Conservation (phyloP, 2,113 vertebrate genomes). For the Sardina pilchardus region DNA sequence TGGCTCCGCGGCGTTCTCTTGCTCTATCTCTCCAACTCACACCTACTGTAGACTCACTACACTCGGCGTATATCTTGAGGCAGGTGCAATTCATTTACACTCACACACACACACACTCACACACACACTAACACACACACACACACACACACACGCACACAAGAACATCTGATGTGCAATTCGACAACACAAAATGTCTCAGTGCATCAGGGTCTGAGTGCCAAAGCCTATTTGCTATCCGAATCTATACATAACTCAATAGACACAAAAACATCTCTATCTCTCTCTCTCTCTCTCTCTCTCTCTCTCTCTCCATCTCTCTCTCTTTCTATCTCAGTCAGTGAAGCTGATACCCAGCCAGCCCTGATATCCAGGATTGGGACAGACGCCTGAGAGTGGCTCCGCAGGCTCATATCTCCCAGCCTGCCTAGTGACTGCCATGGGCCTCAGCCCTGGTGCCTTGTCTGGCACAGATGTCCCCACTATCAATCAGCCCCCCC, state of each 20-base stretch:
- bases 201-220: not conserved
- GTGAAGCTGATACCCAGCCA: not conserved
- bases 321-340: not conserved
- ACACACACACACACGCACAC: not conserved
- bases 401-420: not conserved
- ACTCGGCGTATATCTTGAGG: not conserved
- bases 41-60: no score
- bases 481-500: slow-evolving; percentile 53
- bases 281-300: no score
- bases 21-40: not conserved
- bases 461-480: slow-evolving; percentile 50
- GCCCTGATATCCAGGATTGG: not conserved
- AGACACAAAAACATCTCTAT: not conserved
- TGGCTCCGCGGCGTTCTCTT: not conserved
- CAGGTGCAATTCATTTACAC: not conserved
- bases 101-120: not conserved
- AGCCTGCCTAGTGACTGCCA: not conserved
- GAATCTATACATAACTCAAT: not conserved
- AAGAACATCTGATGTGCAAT: not conserved
- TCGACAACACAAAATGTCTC: not conserved
- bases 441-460: not conserved
- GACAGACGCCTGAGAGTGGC: not conserved
- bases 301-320: not conserved
- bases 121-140: no score
- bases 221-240: not conserved